These are phyloP conservation scores for Hiodon tergisus DNA, from an alignment of 2,113 vertebrate species.

Conservation along the genomic window DNA sequence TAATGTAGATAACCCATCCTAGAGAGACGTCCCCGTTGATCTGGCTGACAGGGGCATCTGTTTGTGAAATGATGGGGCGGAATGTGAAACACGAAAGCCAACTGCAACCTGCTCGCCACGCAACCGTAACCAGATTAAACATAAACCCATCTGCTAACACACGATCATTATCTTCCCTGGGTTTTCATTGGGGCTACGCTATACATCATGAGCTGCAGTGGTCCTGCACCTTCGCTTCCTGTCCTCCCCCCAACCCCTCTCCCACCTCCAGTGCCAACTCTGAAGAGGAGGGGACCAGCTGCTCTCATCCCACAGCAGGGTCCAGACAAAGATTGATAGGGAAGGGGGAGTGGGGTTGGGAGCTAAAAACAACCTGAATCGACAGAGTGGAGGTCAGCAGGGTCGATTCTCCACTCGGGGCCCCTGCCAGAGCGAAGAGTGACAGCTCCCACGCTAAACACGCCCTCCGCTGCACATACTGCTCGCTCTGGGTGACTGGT, in stretches of 20 bases:
- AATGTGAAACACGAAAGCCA: neutral
- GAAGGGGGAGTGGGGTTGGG: constrained; percentile 37
- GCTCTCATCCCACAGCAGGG: neutral
- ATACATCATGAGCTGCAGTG: too few relatives aligned
- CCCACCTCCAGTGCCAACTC: neutral
- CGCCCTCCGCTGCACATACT: neutral
- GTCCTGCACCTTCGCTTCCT: neutral
- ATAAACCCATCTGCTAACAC: neutral
- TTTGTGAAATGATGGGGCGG: neutral
- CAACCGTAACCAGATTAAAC: neutral
- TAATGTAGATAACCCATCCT: neutral
- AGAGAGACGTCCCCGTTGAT: constrained; percentile 6
- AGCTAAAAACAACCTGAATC: constrained; percentile 50
- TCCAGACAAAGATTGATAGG: constrained; percentile 8
- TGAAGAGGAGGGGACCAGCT: neutral
- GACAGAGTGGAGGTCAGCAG: constrained; percentile 45
- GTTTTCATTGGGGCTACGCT: too few relatives aligned
- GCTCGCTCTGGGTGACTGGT: neutral
- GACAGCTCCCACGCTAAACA: constrained; percentile 50
- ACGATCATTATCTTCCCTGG: too few relatives aligned
- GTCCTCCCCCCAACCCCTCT: too few relatives aligned
- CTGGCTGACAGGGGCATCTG: constrained; percentile 8
- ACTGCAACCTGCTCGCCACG: neutral
- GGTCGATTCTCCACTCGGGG: constrained; percentile 54
- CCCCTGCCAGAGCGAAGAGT: constrained; percentile 31